These are phyloP conservation scores for Thereva unica DNA, from an alignment of 2,888 invertebrate species.

Conservation along the genomic window DNA sequence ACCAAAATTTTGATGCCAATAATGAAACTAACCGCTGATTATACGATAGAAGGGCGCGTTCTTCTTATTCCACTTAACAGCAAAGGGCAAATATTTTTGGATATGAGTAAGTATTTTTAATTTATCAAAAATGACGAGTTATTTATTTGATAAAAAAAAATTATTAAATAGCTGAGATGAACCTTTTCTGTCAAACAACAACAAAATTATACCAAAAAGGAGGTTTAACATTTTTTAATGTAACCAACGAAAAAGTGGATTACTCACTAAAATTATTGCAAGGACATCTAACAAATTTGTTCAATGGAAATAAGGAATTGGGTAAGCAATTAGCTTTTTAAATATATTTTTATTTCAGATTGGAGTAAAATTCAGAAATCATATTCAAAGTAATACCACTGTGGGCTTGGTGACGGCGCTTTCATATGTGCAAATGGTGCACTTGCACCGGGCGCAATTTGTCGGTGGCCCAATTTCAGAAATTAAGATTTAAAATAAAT, in stretches of 20 bases:
- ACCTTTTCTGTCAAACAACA: constrained; percentile 68
- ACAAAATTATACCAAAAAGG: constrained; percentile 68
- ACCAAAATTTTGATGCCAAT: constrained; percentile 69
- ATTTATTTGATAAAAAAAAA: neutral
- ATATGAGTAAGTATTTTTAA: constrained; percentile 64
- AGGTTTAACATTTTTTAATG: constrained; percentile 70
- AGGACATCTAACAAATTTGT: constrained; percentile 71
- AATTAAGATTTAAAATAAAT: too few relatives aligned
- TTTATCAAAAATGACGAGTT: neutral
- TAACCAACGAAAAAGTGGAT: constrained; percentile 69
- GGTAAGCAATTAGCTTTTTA: constrained; percentile 59
- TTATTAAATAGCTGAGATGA: constrained; percentile 59
- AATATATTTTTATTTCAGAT: neutral
- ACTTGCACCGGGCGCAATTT: too few relatives aligned
- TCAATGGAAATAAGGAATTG: constrained; percentile 72
- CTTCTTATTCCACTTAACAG: constrained; percentile 72
- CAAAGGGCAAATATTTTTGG: constrained; percentile 70
- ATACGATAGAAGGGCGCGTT: constrained; percentile 71
- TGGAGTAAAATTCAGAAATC: too few relatives aligned
- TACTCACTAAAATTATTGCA: constrained; percentile 70
- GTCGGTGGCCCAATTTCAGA: too few relatives aligned
- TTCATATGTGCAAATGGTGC: too few relatives aligned
- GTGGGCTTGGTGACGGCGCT: too few relatives aligned
- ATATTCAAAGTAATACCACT: too few relatives aligned
- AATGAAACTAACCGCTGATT: constrained; percentile 71